These are phyloP conservation scores for Cylloceria caligata DNA, from an alignment of 2,888 invertebrate species.

Conservation along the genomic window DNA sequence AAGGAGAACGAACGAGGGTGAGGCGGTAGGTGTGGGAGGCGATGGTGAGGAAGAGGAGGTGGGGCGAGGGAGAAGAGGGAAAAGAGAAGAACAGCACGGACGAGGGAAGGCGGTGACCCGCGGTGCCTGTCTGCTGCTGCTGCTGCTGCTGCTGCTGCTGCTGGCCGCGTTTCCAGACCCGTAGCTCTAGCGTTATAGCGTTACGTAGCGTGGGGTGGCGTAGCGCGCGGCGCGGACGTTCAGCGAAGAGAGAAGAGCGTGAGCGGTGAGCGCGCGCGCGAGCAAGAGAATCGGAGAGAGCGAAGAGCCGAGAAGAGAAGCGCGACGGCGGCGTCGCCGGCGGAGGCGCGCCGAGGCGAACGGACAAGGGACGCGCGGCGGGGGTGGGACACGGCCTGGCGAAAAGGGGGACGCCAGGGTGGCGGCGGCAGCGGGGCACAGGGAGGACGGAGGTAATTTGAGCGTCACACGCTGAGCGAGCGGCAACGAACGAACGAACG, in stretches of 20 bases:
- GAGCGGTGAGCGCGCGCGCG: slow-evolving; percentile 42
- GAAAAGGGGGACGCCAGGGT: slow-evolving; percentile 66
- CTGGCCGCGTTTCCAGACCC: slow-evolving; percentile 81
- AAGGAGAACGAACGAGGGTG: slow-evolving; percentile 67
- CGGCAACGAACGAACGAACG: slow-evolving; percentile 81
- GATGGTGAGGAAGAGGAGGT: slow-evolving; percentile 45
- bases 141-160: slow-evolving; percentile 69
- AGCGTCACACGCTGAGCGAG: slow-evolving; percentile 83
- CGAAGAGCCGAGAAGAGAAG: slow-evolving; percentile 59
- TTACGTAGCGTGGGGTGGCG: slow-evolving; percentile 72
- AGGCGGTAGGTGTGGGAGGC: slow-evolving; percentile 59
- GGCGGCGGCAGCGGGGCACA: slow-evolving; percentile 54
- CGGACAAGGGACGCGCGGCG: slow-evolving; percentile 71
- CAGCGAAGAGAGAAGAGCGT: slow-evolving; percentile 56
- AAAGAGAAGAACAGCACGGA: slow-evolving; percentile 62
- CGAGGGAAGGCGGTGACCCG: slow-evolving; percentile 82
- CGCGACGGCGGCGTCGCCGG: slow-evolving; percentile 64
- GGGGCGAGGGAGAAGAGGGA: slow-evolving; percentile 40
- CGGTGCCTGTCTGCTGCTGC: slow-evolving; percentile 82
- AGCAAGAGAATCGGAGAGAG: slow-evolving; percentile 14
- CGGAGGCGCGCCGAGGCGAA: slow-evolving; percentile 70
- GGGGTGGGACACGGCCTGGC: slow-evolving; percentile 60
- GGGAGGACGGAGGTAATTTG: slow-evolving; percentile 83
- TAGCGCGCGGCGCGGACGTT: slow-evolving; percentile 64
- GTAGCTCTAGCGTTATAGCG: slow-evolving; percentile 70